These are phyloP conservation scores for Pharmacophagus antenor DNA, from an alignment of 2,888 invertebrate species.

Conservation along the genomic window DNA sequence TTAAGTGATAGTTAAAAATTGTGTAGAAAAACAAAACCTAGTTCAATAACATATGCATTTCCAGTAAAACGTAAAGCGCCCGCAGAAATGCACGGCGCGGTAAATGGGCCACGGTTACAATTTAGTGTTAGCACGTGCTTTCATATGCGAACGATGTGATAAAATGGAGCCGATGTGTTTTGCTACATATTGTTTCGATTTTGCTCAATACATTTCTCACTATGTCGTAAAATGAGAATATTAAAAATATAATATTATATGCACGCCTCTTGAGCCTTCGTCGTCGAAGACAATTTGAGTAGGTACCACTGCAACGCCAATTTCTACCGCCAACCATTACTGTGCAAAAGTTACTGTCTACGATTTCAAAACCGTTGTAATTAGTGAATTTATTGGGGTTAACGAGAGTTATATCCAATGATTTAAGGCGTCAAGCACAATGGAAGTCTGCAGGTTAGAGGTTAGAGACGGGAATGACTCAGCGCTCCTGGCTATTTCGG, in stretches of 20 bases:
- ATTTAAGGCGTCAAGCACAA: too few relatives aligned
- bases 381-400: too few relatives aligned
- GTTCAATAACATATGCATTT: conserved; percentile 65
- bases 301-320: too few relatives aligned
- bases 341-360: too few relatives aligned
- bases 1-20: conserved; percentile 5
- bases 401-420: too few relatives aligned
- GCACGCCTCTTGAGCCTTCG: neutral
- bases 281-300: too few relatives aligned
- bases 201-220: neutral
- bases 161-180: conserved; percentile 40
- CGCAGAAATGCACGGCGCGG: conserved; percentile 53
- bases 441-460: too few relatives aligned
- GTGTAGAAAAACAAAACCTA: neutral
- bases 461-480: too few relatives aligned
- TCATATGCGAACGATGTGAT: conserved; percentile 67
- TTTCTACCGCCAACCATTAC: too few relatives aligned
- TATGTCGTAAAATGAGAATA: neutral
- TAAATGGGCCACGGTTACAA: conserved; percentile 69
- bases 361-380: too few relatives aligned
- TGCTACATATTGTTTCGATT: conserved; percentile 8
- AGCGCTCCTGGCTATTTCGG: too few relatives aligned
- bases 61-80: conserved; percentile 61
- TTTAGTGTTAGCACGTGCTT: conserved; percentile 67
- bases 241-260: neutral